Percentiles rank a stretch among this genome's conserved stretches.
phyloP scores from a whole-genome alignment of 35 echinoderm and acorn worm species.

The Ophiothrix spiculata region DNA sequence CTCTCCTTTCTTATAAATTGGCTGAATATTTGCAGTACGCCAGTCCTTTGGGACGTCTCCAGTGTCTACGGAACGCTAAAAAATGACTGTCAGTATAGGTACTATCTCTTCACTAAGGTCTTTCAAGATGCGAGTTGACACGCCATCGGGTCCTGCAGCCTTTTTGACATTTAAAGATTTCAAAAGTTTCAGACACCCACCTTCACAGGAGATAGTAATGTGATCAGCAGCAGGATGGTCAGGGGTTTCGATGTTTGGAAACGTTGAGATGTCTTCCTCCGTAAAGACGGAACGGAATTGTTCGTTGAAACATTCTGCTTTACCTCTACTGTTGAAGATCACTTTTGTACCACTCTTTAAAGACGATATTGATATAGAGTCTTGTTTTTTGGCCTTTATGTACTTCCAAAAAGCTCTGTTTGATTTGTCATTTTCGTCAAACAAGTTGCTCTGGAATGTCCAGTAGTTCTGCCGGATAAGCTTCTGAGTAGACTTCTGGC shows the following conservation, averaged over 20 bases:
- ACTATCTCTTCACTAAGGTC: constrained; percentile 17
- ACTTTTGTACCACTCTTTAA: too few species aligned
- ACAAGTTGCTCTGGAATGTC: too few species aligned
- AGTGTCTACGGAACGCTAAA: constrained; percentile 25
- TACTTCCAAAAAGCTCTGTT: too few species aligned
- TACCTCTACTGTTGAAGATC: too few species aligned
- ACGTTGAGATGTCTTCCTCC: too few species aligned
- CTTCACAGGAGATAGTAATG: neutral
- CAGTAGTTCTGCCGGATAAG: too few species aligned
- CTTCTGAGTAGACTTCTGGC: too few species aligned
- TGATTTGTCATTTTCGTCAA: too few species aligned
- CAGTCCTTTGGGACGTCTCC: constrained; percentile 5
- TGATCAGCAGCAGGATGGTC: neutral
- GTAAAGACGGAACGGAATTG: too few species aligned
- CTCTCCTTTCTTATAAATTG: constrained; percentile 5
- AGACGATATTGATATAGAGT: too few species aligned
- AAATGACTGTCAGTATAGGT: constrained; percentile 16
- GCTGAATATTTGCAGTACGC: constrained; percentile 2
- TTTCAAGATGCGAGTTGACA: constrained; percentile 31
- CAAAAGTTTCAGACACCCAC: neutral
- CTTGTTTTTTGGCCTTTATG: too few species aligned
- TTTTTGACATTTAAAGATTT: neutral
- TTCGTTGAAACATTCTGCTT: too few species aligned
- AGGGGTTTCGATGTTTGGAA: neutral
- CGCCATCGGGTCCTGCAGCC: constrained; percentile 5